A percentile compares a stretch with the other conserved stretches of the same genome.
These are phyloP conservation scores for Ephydatia muelleri DNA, from an alignment of 37 sponge, comb jelly and placozoan species.

Conservation along the genomic window DNA sequence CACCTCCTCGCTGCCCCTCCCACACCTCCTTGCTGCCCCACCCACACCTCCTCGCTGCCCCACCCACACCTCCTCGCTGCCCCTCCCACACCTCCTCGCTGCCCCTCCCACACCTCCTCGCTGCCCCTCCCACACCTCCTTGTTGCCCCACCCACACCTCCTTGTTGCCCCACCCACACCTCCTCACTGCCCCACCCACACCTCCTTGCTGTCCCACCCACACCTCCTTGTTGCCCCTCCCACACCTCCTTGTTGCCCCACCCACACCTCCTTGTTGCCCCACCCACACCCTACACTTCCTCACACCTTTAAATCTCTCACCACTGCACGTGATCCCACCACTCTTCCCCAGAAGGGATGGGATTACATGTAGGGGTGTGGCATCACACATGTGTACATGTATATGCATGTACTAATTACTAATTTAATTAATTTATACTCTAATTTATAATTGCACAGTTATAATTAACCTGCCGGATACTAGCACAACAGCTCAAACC, in stretches of 20 bases:
- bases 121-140: not conserved
- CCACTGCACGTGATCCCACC: too few species aligned
- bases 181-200: not conserved
- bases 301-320: too few species aligned
- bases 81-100: not conserved
- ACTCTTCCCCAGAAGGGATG: too few species aligned
- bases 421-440: too few species aligned
- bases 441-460: too few species aligned
- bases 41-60: not conserved
- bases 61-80: not conserved
- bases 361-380: too few species aligned
- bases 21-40: not conserved
- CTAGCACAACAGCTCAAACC: too few species aligned
- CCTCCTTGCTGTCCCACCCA: not conserved
- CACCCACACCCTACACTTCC: not conserved
- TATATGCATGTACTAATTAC: too few species aligned
- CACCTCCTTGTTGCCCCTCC: not conserved
- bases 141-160: not conserved
- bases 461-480: too few species aligned
- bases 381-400: slow-evolving; percentile 22
- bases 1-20: too few species aligned
- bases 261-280: not conserved
- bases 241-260: not conserved
- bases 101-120: not conserved
- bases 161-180: too few species aligned